Evolutionary conservation across 1,140 invertebrate species (phyloP).

Genomic region (Copidosoma floridanum): DNA sequence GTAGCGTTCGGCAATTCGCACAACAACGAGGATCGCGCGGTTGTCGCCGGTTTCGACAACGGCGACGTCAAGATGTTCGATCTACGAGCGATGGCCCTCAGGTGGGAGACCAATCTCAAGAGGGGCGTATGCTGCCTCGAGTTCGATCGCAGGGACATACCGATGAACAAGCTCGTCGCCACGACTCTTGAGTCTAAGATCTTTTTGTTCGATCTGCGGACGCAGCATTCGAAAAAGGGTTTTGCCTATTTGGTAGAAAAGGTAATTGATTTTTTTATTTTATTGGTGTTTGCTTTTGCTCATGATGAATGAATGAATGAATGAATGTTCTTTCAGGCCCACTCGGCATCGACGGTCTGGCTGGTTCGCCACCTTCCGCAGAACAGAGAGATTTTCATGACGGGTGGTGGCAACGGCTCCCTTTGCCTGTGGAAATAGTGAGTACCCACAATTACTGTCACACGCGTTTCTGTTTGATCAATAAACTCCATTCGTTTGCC

Average conservation of each 20-base stretch:
- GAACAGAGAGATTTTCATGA: conserved; percentile 89
- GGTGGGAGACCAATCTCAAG: conserved; percentile 90
- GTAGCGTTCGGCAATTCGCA: conserved; percentile 87
- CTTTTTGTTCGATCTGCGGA: conserved; percentile 85
- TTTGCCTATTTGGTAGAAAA: conserved; percentile 78
- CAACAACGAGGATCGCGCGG: conserved; percentile 78
- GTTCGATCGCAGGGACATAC: conserved; percentile 92
- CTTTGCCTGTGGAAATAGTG: conserved; percentile 92
- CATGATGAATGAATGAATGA: too few relatives aligned
- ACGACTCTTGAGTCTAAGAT: conserved; percentile 93
- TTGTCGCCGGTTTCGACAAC: conserved; percentile 93
- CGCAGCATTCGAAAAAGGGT: conserved; percentile 83
- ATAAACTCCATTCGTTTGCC: conserved; percentile 7
- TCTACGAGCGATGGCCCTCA: conserved; percentile 76
- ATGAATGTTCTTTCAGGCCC: too few relatives aligned
- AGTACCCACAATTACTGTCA: conserved; percentile 39
- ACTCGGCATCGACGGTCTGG: conserved; percentile 85
- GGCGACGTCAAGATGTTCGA: conserved; percentile 96
- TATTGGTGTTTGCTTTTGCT: too few relatives aligned
- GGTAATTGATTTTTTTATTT: too few relatives aligned
- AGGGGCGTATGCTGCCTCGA: conserved; percentile 91
- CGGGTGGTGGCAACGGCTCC: conserved; percentile 83
- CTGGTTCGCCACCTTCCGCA: conserved; percentile 83
- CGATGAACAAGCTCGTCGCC: conserved; percentile 92
- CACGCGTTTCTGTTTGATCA: background rate